Evolutionary conservation across 2,888 invertebrate genomes (phyloP).

Genomic region (Latrodectus elegans): DNA sequence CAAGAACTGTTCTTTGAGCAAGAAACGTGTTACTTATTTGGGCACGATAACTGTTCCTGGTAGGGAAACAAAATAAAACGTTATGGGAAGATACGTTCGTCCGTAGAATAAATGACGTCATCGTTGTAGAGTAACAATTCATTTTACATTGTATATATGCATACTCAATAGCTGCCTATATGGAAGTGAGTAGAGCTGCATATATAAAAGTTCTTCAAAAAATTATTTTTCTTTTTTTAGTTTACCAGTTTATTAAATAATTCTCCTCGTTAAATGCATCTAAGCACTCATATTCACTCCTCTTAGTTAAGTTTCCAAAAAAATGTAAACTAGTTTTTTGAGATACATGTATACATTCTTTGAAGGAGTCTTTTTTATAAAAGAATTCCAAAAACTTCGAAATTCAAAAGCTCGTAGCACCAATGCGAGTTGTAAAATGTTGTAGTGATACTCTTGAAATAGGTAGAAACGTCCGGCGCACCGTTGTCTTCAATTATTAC

Average conservation of each 20-base stretch:
- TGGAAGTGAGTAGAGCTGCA: constrained; percentile 48
- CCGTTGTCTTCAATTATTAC: constrained; percentile 10
- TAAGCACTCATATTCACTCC: neutral
- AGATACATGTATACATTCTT: neutral
- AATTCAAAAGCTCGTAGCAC: constrained; percentile 66
- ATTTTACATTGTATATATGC: constrained; percentile 27
- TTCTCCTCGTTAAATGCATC: neutral
- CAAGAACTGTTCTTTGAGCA: constrained; percentile 51
- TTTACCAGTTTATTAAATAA: neutral
- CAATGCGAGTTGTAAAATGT: constrained; percentile 50
- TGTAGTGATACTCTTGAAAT: no score
- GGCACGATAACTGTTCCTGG: neutral
- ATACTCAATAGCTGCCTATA: constrained; percentile 55
- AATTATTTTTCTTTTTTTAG: neutral
- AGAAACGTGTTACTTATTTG: constrained; percentile 23
- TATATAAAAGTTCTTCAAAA: constrained; percentile 13
- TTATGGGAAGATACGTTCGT: neutral
- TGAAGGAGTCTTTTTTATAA: constrained; percentile 14
- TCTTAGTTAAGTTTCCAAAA: constrained; percentile 8
- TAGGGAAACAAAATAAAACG: neutral
- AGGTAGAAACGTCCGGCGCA: neutral
- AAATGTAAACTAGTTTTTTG: constrained; percentile 4
- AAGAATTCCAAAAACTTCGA: constrained; percentile 55
- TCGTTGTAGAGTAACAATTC: constrained; percentile 50
- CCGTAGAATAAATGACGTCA: neutral